Evolutionary conservation across 2,888 invertebrate genomes (phyloP).

Genomic region (Meiosimyza platycephala): DNA sequence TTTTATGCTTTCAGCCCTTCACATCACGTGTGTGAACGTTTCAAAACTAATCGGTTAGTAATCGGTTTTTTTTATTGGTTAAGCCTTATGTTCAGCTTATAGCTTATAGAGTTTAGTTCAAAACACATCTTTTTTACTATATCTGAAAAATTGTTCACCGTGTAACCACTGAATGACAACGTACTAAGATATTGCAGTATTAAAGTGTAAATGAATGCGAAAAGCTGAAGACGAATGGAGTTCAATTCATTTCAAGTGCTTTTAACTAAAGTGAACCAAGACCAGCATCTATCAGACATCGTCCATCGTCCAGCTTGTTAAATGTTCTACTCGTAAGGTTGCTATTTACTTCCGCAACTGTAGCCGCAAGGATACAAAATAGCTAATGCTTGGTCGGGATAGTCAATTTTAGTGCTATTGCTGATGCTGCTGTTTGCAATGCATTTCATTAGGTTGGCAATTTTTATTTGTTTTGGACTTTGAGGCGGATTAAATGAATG

Average conservation of each 20-base stretch:
- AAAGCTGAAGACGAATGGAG: slow-evolving; percentile 43
- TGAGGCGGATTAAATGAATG: slow-evolving; percentile 35
- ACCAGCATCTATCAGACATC: slow-evolving; percentile 15
- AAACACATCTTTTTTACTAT: no score
- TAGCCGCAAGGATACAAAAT: neutral
- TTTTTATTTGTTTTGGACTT: slow-evolving; percentile 33
- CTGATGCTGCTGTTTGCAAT: slow-evolving; percentile 11
- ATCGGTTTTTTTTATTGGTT: no score
- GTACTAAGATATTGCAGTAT: slow-evolving; percentile 10
- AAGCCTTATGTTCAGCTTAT: no score
- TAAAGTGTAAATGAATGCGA: slow-evolving; percentile 42
- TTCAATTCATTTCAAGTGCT: slow-evolving; percentile 47
- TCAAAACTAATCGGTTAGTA: no score
- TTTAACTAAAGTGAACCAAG: slow-evolving; percentile 42
- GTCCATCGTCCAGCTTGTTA: neutral
- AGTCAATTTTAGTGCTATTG: slow-evolving; percentile 11
- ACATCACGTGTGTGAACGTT: no score
- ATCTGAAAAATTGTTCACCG: no score
- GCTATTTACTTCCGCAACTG: neutral
- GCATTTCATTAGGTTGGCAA: slow-evolving; percentile 39
- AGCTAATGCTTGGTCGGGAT: neutral
- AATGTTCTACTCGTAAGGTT: neutral
- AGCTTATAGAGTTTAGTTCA: no score
- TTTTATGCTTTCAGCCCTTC: no score
- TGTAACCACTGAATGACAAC: no score